A percentile compares a stretch with the other conserved stretches of the same genome.
Conservation (phyloP, 2,888 invertebrate genomes). For the Tridacna gigas region DNA sequence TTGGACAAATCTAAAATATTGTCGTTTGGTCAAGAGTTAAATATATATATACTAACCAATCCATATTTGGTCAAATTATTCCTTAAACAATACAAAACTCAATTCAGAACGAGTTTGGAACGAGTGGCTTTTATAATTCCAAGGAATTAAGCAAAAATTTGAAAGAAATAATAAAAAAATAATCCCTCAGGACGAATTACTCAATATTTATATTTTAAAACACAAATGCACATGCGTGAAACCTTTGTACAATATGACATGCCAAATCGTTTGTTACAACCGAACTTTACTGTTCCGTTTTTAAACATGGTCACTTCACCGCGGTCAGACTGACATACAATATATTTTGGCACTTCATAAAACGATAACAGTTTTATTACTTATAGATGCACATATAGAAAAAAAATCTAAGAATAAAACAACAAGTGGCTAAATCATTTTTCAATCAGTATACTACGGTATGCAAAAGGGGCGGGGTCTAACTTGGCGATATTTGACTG, state of each 20-base stretch:
- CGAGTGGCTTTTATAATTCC: too few relatives aligned
- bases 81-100: neutral
- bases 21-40: too few relatives aligned
- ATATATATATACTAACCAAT: slow-evolving; percentile 13
- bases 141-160: too few relatives aligned
- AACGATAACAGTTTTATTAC: slow-evolving; percentile 20
- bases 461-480: slow-evolving; percentile 13
- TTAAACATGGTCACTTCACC: slow-evolving; percentile 12
- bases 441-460: too few relatives aligned
- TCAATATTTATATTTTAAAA: neutral
- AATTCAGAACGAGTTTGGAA: too few relatives aligned
- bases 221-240: neutral
- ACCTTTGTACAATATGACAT: neutral
- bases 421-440: too few relatives aligned
- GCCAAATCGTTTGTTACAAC: neutral
- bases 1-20: too few relatives aligned
- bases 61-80: slow-evolving; percentile 5
- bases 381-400: slow-evolving; percentile 10
- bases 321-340: slow-evolving; percentile 7
- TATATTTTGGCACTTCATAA: slow-evolving; percentile 14
- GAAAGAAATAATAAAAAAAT: too few relatives aligned
- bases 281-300: neutral
- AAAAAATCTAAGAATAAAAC: neutral
- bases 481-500: slow-evolving; percentile 6
- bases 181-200: too few relatives aligned